Base-by-base conservation (phyloP, 2,797 vertebrate genomes). In the Neoniphon sammara region DNA sequence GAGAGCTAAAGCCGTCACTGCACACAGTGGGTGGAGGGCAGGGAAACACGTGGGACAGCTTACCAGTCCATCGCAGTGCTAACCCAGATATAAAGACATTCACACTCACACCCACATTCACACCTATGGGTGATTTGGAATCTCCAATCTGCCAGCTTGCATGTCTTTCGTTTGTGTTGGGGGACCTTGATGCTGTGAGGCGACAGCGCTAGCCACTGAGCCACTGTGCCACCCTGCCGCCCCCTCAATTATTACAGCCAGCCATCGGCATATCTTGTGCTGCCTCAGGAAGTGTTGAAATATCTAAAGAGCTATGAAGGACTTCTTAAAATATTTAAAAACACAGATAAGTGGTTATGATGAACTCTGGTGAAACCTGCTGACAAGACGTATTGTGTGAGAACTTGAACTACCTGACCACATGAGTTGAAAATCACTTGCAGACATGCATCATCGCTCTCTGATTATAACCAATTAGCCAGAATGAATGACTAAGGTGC, bases 401-500 rank as follows among this genome's bases (percentile, higher is more conserved):
- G n/a, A 81, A 72, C 54, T 17, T 70, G 52, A 11, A 31, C 73
- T n/a, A 1, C 76, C 47, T 67, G 67, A 68, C 68, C 61, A 57
- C 70, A 34, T 1, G 39, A 77, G 23, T 64, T 66, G 49, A 17
- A 68, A 71, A 86, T 77, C 1, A 73, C 56, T 39, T 52, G 27
- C 83, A 64, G 75, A 66, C 62, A 55, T 21, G 73, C 65, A 69
- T 23, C 77, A 61, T 75, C 68, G 15, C 68, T 70, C 73, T 76
- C 71, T 74, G 62, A 82, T 84, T 84, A 87, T 67, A 80, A 56
- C 74, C 76, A 85, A 76, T 89, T 85, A 88, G 42, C 46, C 57
- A 50, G 77, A 71, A 34, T 65, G 44, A 82, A 75, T 15, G 27
- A 73, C 21, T 25, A 44, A 71, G 60, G 50, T 59, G 47, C 50